Conservation (phyloP, 2,113 vertebrate genomes). For the Cygnus buccinator region DNA sequence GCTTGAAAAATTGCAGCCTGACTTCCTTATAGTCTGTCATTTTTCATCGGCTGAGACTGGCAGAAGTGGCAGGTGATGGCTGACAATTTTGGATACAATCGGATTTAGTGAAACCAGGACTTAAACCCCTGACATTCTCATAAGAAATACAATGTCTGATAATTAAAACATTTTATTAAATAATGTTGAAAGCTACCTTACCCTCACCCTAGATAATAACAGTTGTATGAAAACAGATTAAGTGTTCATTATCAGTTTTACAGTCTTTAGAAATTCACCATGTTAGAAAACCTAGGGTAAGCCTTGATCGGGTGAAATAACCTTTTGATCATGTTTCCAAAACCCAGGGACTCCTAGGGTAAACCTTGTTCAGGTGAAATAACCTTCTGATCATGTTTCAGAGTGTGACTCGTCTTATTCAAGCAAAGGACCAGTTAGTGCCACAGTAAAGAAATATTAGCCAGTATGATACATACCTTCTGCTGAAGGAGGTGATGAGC, state of each 20-base stretch:
- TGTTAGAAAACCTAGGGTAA: neutral
- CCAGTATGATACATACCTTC: accelerated
- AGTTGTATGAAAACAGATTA: neutral
- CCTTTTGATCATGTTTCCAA: neutral
- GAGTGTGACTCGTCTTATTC: neutral
- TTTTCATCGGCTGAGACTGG: neutral
- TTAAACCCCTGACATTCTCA: neutral
- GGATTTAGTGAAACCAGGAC: neutral
- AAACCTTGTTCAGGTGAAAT: neutral
- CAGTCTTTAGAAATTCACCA: neutral
- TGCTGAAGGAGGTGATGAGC: neutral
- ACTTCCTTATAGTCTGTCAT: neutral
- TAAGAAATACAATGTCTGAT: neutral
- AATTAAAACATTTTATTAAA: neutral
- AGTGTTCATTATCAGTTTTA: neutral
- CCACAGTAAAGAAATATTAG: neutral
- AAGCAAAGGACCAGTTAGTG: neutral
- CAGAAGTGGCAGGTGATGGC: neutral
- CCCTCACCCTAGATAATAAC: neutral
- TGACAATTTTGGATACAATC: neutral
- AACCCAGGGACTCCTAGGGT: neutral
- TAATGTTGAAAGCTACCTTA: neutral
- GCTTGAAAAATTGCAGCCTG: neutral
- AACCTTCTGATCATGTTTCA: neutral
- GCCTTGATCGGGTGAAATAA: neutral